These are phyloP conservation scores for Sinodicranocentrus sp. DNA, from an alignment of 2,888 invertebrate species.

Conservation along the genomic window DNA sequence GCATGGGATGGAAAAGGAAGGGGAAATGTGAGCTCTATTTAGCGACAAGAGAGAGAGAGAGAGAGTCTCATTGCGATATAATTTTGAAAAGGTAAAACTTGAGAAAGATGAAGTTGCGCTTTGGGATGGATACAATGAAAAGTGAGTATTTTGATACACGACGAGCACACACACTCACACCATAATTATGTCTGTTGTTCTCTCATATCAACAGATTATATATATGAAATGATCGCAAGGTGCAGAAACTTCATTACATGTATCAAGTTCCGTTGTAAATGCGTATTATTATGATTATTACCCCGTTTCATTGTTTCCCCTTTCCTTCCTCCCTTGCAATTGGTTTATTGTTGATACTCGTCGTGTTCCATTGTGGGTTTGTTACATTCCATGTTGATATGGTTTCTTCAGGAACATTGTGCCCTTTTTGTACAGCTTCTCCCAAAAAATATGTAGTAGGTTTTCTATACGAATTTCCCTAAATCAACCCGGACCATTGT, in stretches of 20 bases:
- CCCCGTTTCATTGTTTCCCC: slow-evolving; percentile 17
- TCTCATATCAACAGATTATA: too few species aligned
- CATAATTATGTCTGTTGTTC: too few species aligned
- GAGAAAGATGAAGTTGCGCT: slow-evolving; percentile 14
- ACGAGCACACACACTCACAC: too few species aligned
- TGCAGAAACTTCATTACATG: slow-evolving; percentile 36
- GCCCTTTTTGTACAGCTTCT: neutral
- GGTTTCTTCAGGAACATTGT: neutral
- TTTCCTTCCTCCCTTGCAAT: slow-evolving; percentile 20
- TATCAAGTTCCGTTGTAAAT: neutral
- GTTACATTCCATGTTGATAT: slow-evolving; percentile 21
- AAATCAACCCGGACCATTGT: too few species aligned
- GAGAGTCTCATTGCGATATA: too few species aligned
- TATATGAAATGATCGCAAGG: slow-evolving; percentile 1
- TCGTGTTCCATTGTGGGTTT: slow-evolving; percentile 14
- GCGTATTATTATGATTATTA: slow-evolving; percentile 19
- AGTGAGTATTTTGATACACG: too few species aligned
- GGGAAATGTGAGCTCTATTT: slow-evolving; percentile 58
- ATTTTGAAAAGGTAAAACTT: slow-evolving; percentile 1
- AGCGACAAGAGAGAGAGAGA: too few species aligned
- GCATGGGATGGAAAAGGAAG: slow-evolving; percentile 7
- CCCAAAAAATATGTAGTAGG: too few species aligned
- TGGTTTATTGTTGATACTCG: slow-evolving; percentile 30
- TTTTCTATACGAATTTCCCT: slow-evolving; percentile 13
- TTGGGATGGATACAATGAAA: neutral